Evolutionary conservation across 2,888 invertebrate genomes (phyloP).

Genomic region (Lepidocyrtoides sp.): DNA sequence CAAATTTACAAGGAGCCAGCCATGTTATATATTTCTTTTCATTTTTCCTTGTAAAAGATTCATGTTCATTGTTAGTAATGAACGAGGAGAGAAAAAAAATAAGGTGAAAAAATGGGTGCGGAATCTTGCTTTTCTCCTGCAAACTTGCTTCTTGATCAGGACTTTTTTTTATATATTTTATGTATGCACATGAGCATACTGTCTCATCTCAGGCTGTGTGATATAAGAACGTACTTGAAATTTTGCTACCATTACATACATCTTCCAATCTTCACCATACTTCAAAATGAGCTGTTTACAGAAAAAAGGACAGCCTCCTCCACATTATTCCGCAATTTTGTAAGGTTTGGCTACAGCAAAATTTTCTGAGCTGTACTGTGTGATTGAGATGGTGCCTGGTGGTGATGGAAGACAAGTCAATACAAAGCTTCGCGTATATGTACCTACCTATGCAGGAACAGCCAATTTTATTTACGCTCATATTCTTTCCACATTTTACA

Average conservation of each 20-base stretch:
- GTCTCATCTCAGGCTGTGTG: background rate
- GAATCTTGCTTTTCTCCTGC: slow-evolving; percentile 75
- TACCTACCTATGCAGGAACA: too few species aligned
- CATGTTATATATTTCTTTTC: slow-evolving; percentile 49
- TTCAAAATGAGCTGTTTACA: slow-evolving; percentile 25
- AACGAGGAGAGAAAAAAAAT: slow-evolving; percentile 39
- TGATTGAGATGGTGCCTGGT: background rate
- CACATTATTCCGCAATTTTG: slow-evolving; percentile 45
- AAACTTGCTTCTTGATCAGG: slow-evolving; percentile 71
- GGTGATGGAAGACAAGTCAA: background rate
- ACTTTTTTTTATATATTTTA: background rate
- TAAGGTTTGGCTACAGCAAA: background rate
- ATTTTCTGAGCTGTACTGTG: background rate
- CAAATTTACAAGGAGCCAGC: background rate
- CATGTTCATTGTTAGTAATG: slow-evolving; percentile 47
- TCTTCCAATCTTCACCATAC: slow-evolving; percentile 24
- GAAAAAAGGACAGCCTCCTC: slow-evolving; percentile 52
- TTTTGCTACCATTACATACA: slow-evolving; percentile 48
- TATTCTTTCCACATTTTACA: slow-evolving; percentile 39
- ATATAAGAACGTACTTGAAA: background rate
- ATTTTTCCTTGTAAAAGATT: slow-evolving; percentile 51
- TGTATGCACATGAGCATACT: background rate
- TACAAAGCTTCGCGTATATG: background rate
- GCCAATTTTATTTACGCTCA: background rate
- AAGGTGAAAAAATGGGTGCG: slow-evolving; percentile 79